A percentile compares a stretch with the other conserved stretches of the same genome.
These are phyloP conservation scores for Poecilia picta DNA, from an alignment of 2,797 vertebrate species.

Conservation along the genomic window DNA sequence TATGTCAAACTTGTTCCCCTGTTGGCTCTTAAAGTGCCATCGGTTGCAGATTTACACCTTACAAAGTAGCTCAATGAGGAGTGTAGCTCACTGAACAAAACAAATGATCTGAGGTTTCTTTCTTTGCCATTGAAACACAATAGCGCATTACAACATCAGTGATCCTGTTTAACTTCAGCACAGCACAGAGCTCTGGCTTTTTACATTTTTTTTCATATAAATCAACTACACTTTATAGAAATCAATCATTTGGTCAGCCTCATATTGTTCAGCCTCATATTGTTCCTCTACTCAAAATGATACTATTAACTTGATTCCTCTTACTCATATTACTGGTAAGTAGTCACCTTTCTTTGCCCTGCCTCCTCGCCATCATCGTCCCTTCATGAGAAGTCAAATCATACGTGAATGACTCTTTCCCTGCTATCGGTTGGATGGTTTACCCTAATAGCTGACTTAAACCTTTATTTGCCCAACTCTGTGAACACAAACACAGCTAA, in stretches of 20 bases:
- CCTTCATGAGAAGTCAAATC: conserved; percentile 31
- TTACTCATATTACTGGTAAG: too few relatives aligned
- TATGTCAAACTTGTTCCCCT: background rate
- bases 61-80: background rate
- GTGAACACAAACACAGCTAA: conserved; percentile 48
- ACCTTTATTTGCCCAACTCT: conserved; percentile 53
- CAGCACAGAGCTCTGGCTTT: background rate
- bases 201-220: background rate
- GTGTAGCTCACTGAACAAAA: background rate
- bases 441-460: conserved; percentile 38
- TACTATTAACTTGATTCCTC: background rate
- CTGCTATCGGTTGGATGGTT: conserved; percentile 12
- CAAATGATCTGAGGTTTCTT: background rate
- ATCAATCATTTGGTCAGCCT: background rate
- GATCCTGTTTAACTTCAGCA: background rate
- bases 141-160: background rate
- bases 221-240: background rate
- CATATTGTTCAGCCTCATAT: background rate
- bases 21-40: background rate
- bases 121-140: background rate
- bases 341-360: background rate
- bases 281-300: background rate
- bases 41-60: background rate
- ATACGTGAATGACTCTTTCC: conserved; percentile 23
- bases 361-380: conserved; percentile 12